A percentile compares a stretch with the other conserved stretches of the same genome.
Conservation (phyloP, 2,113 vertebrate species). For the Acanthisitta chloris region DNA sequence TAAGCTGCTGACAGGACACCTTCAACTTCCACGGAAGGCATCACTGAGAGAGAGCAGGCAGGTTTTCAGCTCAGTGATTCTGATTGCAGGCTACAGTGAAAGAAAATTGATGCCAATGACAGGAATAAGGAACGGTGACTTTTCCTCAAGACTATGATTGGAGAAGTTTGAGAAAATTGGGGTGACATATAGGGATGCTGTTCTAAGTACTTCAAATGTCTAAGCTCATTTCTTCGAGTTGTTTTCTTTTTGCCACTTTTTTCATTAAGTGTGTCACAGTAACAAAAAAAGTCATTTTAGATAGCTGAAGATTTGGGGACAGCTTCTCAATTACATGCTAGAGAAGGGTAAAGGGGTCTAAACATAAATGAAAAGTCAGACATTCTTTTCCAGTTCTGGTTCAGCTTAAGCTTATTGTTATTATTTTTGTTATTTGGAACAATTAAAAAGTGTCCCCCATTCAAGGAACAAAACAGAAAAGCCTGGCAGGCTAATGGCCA, state of each 20-base stretch:
- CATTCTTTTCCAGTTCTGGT: not conserved
- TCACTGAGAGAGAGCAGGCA: not conserved
- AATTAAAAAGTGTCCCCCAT: not conserved
- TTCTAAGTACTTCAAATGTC: not conserved
- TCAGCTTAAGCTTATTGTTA: not conserved
- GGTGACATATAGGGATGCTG: not conserved
- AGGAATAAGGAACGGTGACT: not conserved
- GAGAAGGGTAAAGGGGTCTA: not conserved
- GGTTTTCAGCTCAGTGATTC: not conserved
- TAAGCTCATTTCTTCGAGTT: not conserved
- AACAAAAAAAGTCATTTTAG: not conserved
- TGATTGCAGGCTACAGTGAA: fast-evolving
- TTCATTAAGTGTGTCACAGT: not conserved
- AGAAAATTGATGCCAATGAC: not conserved
- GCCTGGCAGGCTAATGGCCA: not conserved
- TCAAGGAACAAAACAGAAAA: not conserved
- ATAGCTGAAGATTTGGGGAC: not conserved
- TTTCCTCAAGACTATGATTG: not conserved
- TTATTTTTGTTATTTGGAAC: not conserved
- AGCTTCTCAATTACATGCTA: not conserved
- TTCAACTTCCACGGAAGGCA: not conserved
- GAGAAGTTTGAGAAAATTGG: not conserved
- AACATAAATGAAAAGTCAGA: not conserved
- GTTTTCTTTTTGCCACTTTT: not conserved
- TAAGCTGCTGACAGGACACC: slow-evolving; percentile 49